Base-by-base conservation (phyloP, 53 echinoderm and acorn worm genomes). In the Glandiceps talaboti region DNA sequence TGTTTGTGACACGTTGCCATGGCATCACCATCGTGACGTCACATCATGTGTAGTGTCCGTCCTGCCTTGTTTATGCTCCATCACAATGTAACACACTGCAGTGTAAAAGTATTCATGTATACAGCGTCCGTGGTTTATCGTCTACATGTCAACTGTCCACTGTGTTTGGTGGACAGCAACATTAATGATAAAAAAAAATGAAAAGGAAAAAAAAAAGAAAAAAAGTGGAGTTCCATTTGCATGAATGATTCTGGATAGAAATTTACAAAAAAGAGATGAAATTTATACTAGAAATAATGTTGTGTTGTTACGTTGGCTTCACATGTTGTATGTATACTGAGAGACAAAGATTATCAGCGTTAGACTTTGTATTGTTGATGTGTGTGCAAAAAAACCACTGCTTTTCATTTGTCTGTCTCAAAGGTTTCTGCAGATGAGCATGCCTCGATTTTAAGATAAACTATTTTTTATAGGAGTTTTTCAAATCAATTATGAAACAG, bases 1-100 rank as follows among this genome's bases (percentile, higher is more conserved):
- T 45, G 64, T 45, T 45, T 45, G 64, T 45, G 64, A 45, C 64
- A 45, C 64, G 64, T 45, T 45, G 64, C 64, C 64, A 45, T 45
- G 64, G 64, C 64, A 45, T 45, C 64, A 45, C 64, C 64, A 45
- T 45, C 64, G 64, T 45, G 64, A 45, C 64, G 64, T 45, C 64
- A 45, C 64, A 45, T 45, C 64, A 45, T 45, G 20, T 45, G 64
- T 45, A 6, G 64, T 45, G 64, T 45, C 64, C 64, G 64, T 45
- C 64, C 64, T 45, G 64, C 64, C 64, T 20, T 45, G 64, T 45
- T n/a, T 12, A 20, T 45, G 64, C 64, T 45, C 64, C 64, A 20
- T 45, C 64, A 45, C 64, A 20, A 12, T 45, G 64, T 45, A 45
- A 6, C 64, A 45, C 64, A 6, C 64, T 45, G 64, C 64, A 45